Evolutionary conservation across 2,888 invertebrate genomes (phyloP).

Genomic region (Hemicrepidius hirtus): DNA sequence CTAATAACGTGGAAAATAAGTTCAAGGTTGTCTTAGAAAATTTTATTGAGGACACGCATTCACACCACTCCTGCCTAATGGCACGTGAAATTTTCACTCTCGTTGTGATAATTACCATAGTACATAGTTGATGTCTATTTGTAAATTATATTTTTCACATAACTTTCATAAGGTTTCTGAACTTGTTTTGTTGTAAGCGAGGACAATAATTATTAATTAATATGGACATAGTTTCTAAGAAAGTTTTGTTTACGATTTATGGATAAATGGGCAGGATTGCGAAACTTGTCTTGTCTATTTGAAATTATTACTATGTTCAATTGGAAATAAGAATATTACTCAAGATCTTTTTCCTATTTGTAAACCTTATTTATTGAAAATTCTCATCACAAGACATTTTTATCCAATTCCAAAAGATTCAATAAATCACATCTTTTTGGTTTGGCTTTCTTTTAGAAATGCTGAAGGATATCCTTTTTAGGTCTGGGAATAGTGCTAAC

Average conservation of each 20-base stretch:
- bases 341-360: not conserved
- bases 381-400: no score
- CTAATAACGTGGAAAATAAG: constrained; percentile 23
- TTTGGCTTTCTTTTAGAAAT: no score
- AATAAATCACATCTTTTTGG: no score
- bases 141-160: not conserved
- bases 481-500: no score
- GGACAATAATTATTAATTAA: constrained; percentile 6
- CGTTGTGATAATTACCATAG: constrained; percentile 16
- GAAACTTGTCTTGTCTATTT: not conserved
- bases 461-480: no score
- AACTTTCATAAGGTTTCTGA: not conserved
- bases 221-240: not conserved
- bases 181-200: not conserved
- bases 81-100: constrained; percentile 39
- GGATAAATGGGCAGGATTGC: constrained; percentile 5
- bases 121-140: not conserved
- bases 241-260: constrained; percentile 11
- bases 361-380: no score
- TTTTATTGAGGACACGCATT: constrained; percentile 35
- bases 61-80: constrained; percentile 33
- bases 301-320: not conserved
- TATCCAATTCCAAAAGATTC: no score
- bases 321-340: not conserved
- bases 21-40: constrained; percentile 40